phyloP scores from a whole-genome alignment of 2,888 invertebrate species.

The Clanis bilineata region DNA sequence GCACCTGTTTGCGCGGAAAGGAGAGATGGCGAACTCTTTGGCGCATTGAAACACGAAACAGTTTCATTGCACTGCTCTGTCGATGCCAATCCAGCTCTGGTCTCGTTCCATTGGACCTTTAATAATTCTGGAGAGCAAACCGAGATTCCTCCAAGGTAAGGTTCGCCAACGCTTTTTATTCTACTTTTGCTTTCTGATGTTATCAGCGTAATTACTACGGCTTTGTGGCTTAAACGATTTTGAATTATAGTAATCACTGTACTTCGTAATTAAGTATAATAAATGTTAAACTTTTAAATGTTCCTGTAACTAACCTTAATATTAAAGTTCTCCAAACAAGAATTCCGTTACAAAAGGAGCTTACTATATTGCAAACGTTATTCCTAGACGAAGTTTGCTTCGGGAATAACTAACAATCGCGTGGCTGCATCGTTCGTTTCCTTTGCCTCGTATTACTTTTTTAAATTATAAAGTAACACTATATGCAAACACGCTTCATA shows the following conservation, averaged over 20 bases:
- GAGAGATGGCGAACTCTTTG: constrained; percentile 89
- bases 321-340: background rate
- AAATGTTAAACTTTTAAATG: background rate
- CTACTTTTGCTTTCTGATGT: background rate
- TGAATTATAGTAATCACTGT: too few relatives aligned
- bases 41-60: constrained; percentile 94
- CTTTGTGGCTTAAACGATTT: too few relatives aligned
- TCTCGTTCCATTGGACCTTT: constrained; percentile 95
- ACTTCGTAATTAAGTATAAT: too few relatives aligned
- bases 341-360: background rate
- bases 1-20: constrained; percentile 90
- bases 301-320: background rate
- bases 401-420: background rate
- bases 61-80: constrained; percentile 92
- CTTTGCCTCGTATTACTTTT: background rate
- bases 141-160: constrained; percentile 86
- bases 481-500: background rate
- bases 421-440: background rate
- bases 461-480: background rate
- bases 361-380: background rate
- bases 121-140: constrained; percentile 94
- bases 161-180: background rate
- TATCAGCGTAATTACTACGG: too few relatives aligned
- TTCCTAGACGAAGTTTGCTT: background rate
- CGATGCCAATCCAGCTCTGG: constrained; percentile 93